A percentile compares a stretch with the other conserved stretches of the same genome.
These are phyloP conservation scores for Bombus balteatus DNA, from an alignment of 1,140 invertebrate genomes.

Conservation along the genomic window DNA sequence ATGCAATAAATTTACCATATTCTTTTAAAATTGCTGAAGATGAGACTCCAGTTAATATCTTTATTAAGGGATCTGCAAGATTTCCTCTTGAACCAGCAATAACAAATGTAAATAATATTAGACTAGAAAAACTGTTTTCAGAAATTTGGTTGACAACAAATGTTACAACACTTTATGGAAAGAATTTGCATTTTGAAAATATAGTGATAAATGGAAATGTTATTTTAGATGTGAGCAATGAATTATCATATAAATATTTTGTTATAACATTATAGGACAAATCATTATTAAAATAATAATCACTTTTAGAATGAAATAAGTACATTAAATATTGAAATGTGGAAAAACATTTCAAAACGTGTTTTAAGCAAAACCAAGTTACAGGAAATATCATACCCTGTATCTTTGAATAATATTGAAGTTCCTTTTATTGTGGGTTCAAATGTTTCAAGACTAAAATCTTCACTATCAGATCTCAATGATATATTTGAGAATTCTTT, in stretches of 20 bases:
- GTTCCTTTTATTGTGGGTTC: conserved; percentile 58
- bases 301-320: conserved; percentile 28
- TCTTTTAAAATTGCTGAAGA: conserved; percentile 2
- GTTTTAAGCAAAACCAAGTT: conserved; percentile 72
- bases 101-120: conserved; percentile 61
- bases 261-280: conserved; percentile 6
- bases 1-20: conserved; percentile 31
- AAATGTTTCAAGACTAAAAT: conserved; percentile 51
- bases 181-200: conserved; percentile 47
- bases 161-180: conserved; percentile 53
- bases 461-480: conserved; percentile 52
- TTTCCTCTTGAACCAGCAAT: conserved; percentile 70
- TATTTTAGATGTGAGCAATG: conserved; percentile 31
- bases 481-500: conserved; percentile 69
- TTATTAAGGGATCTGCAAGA: conserved; percentile 59
- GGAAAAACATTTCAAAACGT: conserved; percentile 57
- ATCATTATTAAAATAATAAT: conserved; percentile 10
- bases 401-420: conserved; percentile 53
- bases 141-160: conserved; percentile 68
- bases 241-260: conserved; percentile 9
- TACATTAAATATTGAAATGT: conserved; percentile 40
- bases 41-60: background rate
- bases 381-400: conserved; percentile 64
- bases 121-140: conserved; percentile 54
- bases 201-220: conserved; percentile 31